These are phyloP conservation scores for Tokudaia tokunoshimensis DNA, from an alignment of 2,797 vertebrate species.

Conservation along the genomic window DNA sequence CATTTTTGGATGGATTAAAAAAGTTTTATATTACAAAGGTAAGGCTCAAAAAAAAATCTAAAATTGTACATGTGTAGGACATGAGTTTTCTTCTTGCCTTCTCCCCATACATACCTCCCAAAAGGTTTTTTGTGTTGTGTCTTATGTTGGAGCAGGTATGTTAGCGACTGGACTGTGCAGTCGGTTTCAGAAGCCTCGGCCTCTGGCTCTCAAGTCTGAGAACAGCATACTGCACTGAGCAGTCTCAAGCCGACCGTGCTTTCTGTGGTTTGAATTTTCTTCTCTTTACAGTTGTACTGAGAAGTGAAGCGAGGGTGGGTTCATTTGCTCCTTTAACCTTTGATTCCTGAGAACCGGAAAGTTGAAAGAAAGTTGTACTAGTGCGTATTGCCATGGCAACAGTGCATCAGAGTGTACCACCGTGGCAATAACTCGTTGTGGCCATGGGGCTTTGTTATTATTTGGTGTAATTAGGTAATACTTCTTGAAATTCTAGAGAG, in stretches of 20 bases:
- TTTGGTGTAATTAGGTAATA: conserved; percentile 33
- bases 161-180: background rate
- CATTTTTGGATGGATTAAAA: conserved; percentile 98
- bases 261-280: conserved; percentile 48
- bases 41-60: conserved; percentile 72
- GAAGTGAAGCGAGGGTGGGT: background rate
- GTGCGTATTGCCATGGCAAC: background rate
- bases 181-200: conserved; percentile 33
- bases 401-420: background rate
- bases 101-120: background rate
- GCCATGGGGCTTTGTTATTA: background rate
- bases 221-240: conserved; percentile 18
- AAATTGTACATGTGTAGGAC: conserved; percentile 33
- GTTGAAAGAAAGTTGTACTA: background rate
- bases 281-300: background rate
- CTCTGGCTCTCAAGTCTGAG: conserved; percentile 47
- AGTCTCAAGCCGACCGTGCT: conserved; percentile 14
- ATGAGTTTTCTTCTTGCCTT: conserved; percentile 46
- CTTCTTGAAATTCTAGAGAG: conserved; percentile 54
- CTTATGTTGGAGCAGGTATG: conserved; percentile 60
- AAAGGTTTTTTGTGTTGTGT: conserved; percentile 45
- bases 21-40: conserved; percentile 99
- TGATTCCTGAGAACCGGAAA: background rate
- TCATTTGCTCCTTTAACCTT: background rate
- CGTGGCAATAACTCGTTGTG: background rate